Evolutionary conservation across 2,113 vertebrate genomes (phyloP).

Genomic region (Ciconia stormi): DNA sequence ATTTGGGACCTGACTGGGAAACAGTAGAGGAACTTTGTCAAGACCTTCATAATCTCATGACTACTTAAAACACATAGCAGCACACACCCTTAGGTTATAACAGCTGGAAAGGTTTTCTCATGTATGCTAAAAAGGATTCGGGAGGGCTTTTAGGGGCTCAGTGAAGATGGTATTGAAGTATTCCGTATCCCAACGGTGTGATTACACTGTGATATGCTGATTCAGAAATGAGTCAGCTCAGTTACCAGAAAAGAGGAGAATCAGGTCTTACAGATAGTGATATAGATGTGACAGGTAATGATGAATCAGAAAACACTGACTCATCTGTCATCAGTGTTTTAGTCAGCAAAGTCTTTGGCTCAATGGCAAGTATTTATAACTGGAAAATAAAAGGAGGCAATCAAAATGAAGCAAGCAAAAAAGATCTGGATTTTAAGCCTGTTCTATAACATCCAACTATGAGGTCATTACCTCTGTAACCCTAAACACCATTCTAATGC

Average conservation of each 20-base stretch:
- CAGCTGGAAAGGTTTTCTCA: neutral
- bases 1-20: neutral
- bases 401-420: neutral
- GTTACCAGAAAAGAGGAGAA: neutral
- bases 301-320: neutral
- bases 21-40: neutral
- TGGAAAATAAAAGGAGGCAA: neutral
- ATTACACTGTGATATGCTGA: neutral
- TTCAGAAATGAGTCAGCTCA: slow-evolving; percentile 36
- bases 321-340: slow-evolving; percentile 2
- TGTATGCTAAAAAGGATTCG: neutral
- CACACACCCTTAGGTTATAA: neutral
- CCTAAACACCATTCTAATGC: neutral
- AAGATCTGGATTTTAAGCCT: neutral
- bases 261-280: neutral
- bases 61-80: neutral
- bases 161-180: neutral
- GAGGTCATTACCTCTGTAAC: neutral
- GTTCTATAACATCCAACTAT: neutral
- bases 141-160: neutral
- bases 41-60: neutral
- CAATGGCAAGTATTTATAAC: slow-evolving; percentile 34
- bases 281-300: neutral
- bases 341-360: slow-evolving; percentile 54
- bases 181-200: neutral